Percentiles rank a stretch among this genome's conserved stretches.
Conservation (phyloP, 1,140 invertebrate species). For the Cydia fagiglandana region DNA sequence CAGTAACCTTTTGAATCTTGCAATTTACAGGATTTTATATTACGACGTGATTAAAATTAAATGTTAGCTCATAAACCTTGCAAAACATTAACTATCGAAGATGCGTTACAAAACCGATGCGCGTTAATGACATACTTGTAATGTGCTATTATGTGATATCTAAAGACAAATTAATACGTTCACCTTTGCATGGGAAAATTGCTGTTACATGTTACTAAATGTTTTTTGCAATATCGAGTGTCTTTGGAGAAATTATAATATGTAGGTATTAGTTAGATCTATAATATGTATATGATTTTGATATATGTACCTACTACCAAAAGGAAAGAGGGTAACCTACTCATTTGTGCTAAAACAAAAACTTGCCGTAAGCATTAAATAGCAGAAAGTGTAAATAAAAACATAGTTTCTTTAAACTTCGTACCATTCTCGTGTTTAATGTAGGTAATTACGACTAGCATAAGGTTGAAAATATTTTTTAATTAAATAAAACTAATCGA, state of each 20-base stretch:
- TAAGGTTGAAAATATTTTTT: no score
- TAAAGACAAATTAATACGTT: conserved; percentile 60
- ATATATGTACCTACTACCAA: no score
- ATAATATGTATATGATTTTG: not conserved
- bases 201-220: conserved; percentile 37
- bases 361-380: no score
- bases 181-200: conserved; percentile 64
- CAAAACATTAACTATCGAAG: conserved; percentile 23
- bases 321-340: no score
- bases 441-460: no score
- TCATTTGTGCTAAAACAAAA: no score
- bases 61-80: conserved; percentile 19
- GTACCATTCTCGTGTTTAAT: no score
- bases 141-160: conserved; percentile 37
- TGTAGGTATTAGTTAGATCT: not conserved
- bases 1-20: not conserved
- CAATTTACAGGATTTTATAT: not conserved
- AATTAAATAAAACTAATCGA: no score
- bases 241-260: conserved; percentile 3
- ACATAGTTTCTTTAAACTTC: no score
- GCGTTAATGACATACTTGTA: conserved; percentile 33
- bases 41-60: not conserved
- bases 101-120: conserved; percentile 31
- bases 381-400: no score
- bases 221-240: not conserved